Conservation (phyloP, 2,797 vertebrate species). For the Myotis pilosus region DNA sequence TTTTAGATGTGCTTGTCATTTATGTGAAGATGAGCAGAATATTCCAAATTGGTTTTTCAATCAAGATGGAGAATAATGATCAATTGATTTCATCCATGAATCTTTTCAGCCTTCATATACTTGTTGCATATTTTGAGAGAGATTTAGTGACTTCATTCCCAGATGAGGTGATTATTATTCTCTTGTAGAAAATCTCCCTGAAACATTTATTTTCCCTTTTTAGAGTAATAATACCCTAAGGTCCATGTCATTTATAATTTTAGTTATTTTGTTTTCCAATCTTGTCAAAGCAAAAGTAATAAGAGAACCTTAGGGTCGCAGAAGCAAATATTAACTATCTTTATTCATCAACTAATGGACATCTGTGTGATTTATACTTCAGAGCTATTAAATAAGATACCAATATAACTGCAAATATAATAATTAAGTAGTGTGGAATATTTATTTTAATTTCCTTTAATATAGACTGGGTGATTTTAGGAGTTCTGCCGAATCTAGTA, state of each 20-base stretch:
- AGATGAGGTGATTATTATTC: neutral
- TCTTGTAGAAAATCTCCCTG: neutral
- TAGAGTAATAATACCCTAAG: neutral
- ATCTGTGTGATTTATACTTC: too few species aligned
- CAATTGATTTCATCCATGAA: neutral
- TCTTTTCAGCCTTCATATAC: neutral
- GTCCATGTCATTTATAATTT: neutral
- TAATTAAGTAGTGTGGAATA: too few species aligned
- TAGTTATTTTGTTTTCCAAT: neutral
- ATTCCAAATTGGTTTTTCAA: neutral
- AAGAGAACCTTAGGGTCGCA: neutral
- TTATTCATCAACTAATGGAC: neutral
- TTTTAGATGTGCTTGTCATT: neutral
- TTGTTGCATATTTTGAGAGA: neutral
- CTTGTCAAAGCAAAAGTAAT: neutral
- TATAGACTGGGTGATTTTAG: too few species aligned
- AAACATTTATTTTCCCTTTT: neutral
- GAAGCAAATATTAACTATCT: neutral
- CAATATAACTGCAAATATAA: too few species aligned
- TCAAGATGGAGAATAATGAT: neutral
- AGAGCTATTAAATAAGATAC: too few species aligned
- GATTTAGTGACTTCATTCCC: neutral
- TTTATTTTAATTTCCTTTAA: too few species aligned
- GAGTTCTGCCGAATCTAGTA: too few species aligned
- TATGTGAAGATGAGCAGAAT: neutral